Conservation (phyloP, 2,888 invertebrate genomes). For the Dexiosoma caninum region DNA sequence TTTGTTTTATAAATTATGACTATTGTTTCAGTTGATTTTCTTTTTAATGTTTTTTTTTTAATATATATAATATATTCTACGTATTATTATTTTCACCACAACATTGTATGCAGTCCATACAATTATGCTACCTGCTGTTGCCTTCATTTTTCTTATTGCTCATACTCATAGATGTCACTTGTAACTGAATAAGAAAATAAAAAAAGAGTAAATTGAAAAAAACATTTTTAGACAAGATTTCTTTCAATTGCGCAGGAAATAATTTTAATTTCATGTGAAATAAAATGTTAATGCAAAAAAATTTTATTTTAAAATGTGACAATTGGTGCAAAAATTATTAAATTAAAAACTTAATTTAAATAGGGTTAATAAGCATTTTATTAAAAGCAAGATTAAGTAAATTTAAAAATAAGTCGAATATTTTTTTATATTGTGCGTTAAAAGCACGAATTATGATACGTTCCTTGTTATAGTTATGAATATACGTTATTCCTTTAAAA, state of each 20-base stretch:
- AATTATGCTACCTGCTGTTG: constrained; percentile 83
- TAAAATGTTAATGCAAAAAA: background rate
- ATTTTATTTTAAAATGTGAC: background rate
- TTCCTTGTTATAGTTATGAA: too few species aligned
- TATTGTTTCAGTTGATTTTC: constrained; percentile 25
- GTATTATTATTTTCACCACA: constrained; percentile 80
- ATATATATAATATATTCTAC: constrained; percentile 61
- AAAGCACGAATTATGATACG: too few species aligned
- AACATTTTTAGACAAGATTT: background rate
- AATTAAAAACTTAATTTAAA: too few species aligned
- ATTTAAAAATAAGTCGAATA: too few species aligned
- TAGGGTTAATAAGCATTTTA: too few species aligned
- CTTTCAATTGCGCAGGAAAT: background rate
- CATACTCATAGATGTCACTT: constrained; percentile 76
- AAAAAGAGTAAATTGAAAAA: background rate
- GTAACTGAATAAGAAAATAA: constrained; percentile 69
- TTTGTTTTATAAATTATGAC: background rate
- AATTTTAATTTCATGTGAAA: background rate
- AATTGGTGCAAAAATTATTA: background rate
- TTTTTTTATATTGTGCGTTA: too few species aligned
- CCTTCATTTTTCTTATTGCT: constrained; percentile 77
- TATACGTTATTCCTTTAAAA: too few species aligned
- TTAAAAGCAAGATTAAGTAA: too few species aligned
- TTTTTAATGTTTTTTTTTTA: background rate
- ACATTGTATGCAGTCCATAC: constrained; percentile 85